Base-by-base conservation (phyloP, 2,888 invertebrate genomes). In the Leucozona laternaria region DNA sequence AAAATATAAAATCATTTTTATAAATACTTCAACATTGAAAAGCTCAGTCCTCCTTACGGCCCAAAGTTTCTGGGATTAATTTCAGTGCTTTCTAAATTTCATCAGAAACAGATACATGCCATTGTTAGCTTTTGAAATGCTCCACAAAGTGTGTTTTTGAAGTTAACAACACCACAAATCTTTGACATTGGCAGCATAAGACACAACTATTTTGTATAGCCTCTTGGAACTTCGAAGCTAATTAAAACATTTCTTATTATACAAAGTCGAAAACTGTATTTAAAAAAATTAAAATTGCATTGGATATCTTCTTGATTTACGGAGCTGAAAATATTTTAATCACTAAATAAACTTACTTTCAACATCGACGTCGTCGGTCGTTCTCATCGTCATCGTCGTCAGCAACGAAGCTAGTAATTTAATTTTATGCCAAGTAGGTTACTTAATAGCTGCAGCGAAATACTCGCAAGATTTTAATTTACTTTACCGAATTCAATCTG, bases 391-490 rank as follows among this genome's bases (percentile, higher is more conserved):
- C 31, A 8, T 50, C 22, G 50, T 72, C 72, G 71, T 43, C 58
- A 45, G 76, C 76, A 64, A 45, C 22, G 25, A 13, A 64, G 53
- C 70, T 79, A 34, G 17, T 31, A 57, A 78, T 77, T 81, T 78
- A 73, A 85, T 80, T 85, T 85, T 78, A 85, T 81, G 68, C 85
- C 68, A 72, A 77, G 62, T 68, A 53, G 68, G 48, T 72, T 72
- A 48, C 66, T 66, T 48, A n/a, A n/a, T 48, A 66, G 15, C 13
- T 85, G 85, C 81, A 81, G 13, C 68, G 40, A 53, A 53, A 53
- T 62, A 85, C 76, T 79, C 40, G 77, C 85, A 85, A 78, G 77
- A 85, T 81, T 81, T 85, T 85, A 80, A 85, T 85, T 85, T 80
- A 85, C 85, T 77, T 48, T 76, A 11, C 37, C 60, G 81, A 78